A percentile compares a stretch with the other conserved stretches of the same genome.
Conservation (phyloP, 2,888 invertebrate species). For the Crematogaster levior region DNA sequence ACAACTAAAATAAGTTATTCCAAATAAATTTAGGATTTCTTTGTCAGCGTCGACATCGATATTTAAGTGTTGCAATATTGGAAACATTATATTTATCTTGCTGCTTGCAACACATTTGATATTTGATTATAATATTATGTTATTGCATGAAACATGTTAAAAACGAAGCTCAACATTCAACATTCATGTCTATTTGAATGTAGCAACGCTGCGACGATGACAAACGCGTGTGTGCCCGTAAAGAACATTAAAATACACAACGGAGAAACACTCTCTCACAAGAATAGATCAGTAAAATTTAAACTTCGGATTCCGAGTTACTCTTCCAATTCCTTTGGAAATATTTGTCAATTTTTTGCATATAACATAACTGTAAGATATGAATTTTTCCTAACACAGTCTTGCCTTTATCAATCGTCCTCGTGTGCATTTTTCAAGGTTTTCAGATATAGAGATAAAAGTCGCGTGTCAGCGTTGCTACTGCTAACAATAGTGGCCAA, state of each 20-base stretch:
- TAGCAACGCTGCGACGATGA: slow-evolving; percentile 37
- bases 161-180: slow-evolving; percentile 4
- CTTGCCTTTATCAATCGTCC: neutral
- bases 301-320: neutral
- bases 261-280: neutral
- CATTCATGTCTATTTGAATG: slow-evolving; percentile 22
- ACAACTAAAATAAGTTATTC: too few species aligned
- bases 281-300: neutral
- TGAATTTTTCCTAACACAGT: neutral
- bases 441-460: slow-evolving; percentile 9
- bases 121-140: neutral
- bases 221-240: neutral
- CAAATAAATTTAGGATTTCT: neutral
- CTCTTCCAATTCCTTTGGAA: neutral
- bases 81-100: neutral
- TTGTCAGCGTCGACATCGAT: neutral
- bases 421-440: neutral
- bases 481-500: slow-evolving; percentile 13
- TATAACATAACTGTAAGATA: neutral
- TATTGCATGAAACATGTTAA: slow-evolving; percentile 25
- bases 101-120: neutral
- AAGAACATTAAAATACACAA: neutral
- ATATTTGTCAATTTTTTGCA: neutral
- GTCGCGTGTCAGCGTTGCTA: slow-evolving; percentile 46
- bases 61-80: neutral